A percentile compares a stretch with the other conserved stretches of the same genome.
Conservation (phyloP, 2,797 vertebrate genomes). For the Balearica regulorum region DNA sequence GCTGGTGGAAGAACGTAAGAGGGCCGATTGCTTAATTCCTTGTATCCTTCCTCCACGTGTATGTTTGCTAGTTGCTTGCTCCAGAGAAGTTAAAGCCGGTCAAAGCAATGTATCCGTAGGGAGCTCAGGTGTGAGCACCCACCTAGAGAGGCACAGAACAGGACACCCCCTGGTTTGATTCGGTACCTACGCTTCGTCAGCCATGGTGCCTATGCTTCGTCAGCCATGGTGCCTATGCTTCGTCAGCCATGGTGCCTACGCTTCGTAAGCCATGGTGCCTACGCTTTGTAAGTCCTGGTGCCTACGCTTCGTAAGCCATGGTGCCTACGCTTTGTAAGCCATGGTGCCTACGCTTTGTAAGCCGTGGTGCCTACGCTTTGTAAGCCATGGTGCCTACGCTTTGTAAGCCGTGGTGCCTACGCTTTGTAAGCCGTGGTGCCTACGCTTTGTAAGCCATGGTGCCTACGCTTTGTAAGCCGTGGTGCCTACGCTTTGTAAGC, state of each 20-base stretch:
- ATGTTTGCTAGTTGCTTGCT: fast-evolving
- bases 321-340: background rate
- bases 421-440: fast-evolving
- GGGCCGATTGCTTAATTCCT: background rate
- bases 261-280: fast-evolving
- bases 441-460: too few relatives aligned
- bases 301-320: too few relatives aligned
- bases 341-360: fast-evolving
- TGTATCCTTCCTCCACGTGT: background rate
- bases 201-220: fast-evolving
- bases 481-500: background rate
- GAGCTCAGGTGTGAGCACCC: background rate
- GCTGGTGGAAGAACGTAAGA: background rate
- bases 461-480: fast-evolving
- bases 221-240: background rate
- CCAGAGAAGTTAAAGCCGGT: fast-evolving
- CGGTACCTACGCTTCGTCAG: fast-evolving
- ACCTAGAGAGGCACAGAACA: fast-evolving
- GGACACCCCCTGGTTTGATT: background rate
- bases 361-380: background rate
- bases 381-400: fast-evolving
- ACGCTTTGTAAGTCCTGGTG: too few relatives aligned
- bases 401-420: background rate
- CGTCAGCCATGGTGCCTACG: fast-evolving
- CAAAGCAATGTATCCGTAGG: fast-evolving